Evolutionary conservation across 2,888 invertebrate genomes (phyloP), one percentile per base, ranked within the genome.

Genomic region (Exocentrus adspersus): DNA sequence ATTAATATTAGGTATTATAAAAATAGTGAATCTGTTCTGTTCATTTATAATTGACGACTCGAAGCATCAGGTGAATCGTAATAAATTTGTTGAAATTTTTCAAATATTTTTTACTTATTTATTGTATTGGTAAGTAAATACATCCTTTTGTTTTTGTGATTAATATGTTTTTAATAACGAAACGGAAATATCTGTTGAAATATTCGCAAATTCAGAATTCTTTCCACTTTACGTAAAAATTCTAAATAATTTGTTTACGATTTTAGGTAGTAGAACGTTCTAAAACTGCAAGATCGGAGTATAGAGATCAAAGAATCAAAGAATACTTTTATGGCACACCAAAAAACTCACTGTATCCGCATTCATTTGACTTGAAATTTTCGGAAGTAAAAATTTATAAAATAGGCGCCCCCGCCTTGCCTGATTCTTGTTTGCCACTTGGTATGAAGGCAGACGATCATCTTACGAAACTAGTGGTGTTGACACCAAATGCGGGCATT

Each of bases 241-340:
- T n/a, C n/a, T n/a, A 12, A 37, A 1, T 46, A 28, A 28, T 61
- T 52, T 19, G 37, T 56, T 20, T 37, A 24, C 4, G 46, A 32
- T 60, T 72, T 63, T 70, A 92, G 92, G 92, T 97, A 4, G 97
- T 97, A 0, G 96, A 96, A 80, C 85, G 97, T 14, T 92, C 90
- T 60, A 86, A 89, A 63, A 84, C 88, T 16, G 86, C 88, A 60
- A 85, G 97, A 43, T 86, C 85, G 0, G 95, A 96, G 78, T 81
- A 87, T 0, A 85, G 97, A 37, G 96, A 97, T 83, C 86, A 87
- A 53, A 86, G 93, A 51, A 92, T 97, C 4, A 85, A 94, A 37
- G 94, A 97, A 84, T 99, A 98, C 83, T 99, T 98, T 85, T 99
- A 99, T 84, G 98, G 98, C 0, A 89, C 92, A 5, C 88, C 93